Conservation (phyloP, 1,140 invertebrate species). For the Medauroidea extradentata region DNA sequence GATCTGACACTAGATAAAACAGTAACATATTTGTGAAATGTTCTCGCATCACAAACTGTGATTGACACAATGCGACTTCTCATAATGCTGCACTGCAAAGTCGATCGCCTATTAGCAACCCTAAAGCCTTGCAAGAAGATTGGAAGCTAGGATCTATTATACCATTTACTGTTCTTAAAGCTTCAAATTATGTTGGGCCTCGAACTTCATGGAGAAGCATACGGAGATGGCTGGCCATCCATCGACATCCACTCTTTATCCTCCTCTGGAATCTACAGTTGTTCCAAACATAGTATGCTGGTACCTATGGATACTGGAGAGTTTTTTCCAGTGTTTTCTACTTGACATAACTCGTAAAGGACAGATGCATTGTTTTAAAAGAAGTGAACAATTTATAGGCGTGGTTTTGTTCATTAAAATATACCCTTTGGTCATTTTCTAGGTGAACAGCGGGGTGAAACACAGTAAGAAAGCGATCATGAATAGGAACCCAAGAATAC, state of each 20-base stretch:
- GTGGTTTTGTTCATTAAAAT: too few relatives aligned
- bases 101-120: neutral
- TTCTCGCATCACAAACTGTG: slow-evolving; percentile 11
- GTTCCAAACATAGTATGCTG: too few relatives aligned
- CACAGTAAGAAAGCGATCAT: slow-evolving; percentile 33
- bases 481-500: slow-evolving; percentile 16
- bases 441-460: slow-evolving; percentile 14
- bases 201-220: slow-evolving; percentile 34
- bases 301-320: too few relatives aligned
- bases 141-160: slow-evolving; percentile 12
- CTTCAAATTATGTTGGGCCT: slow-evolving; percentile 35
- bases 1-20: slow-evolving; percentile 15
- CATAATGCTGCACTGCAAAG: too few relatives aligned
- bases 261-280: too few relatives aligned
- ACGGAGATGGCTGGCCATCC: slow-evolving; percentile 21
- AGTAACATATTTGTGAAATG: slow-evolving; percentile 16
- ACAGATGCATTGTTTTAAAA: too few relatives aligned
- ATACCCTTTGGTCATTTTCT: slow-evolving; percentile 33
- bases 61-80: slow-evolving; percentile 4
- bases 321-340: too few relatives aligned
- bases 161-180: slow-evolving; percentile 35
- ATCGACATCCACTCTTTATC: too few relatives aligned
- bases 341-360: too few relatives aligned
- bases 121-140: neutral
- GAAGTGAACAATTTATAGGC: too few relatives aligned